Percentiles rank a stretch among this genome's conserved stretches.
Conservation (phyloP, 2,888 invertebrate species). For the Ryuthela nishihirai region DNA sequence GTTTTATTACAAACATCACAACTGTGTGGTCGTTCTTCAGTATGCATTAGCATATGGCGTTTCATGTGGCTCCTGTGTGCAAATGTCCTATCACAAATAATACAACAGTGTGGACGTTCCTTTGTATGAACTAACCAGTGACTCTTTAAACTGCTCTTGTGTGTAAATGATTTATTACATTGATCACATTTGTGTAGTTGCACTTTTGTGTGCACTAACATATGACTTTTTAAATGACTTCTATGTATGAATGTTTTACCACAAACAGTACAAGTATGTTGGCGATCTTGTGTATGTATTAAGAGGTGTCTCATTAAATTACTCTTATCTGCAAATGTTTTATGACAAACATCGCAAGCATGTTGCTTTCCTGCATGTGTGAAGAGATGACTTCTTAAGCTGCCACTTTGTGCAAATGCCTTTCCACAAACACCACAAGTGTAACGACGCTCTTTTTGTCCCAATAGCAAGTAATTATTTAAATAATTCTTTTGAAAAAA, state of each 20-base stretch:
- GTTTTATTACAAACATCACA: slow-evolving; percentile 17
- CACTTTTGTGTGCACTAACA: slow-evolving; percentile 7
- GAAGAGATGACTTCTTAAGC: not conserved
- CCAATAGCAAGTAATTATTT: no score
- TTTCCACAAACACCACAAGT: slow-evolving; percentile 3
- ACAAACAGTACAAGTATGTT: slow-evolving; percentile 14
- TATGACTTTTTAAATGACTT: slow-evolving; percentile 7
- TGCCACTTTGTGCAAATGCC: not conserved
- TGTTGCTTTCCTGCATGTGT: not conserved
- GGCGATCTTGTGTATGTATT: slow-evolving; percentile 9
- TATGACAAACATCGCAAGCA: slow-evolving; percentile 3
- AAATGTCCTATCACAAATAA: slow-evolving; percentile 11
- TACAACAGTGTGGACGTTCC: slow-evolving; percentile 7
- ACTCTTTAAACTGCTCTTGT: not conserved
- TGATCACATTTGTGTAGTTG: slow-evolving; percentile 7
- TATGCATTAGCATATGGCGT: slow-evolving; percentile 6
- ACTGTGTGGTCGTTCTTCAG: not conserved
- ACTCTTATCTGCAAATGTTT: not conserved
- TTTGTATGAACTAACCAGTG: slow-evolving; percentile 4
- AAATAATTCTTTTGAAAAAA: no score
- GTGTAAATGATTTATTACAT: slow-evolving; percentile 6
- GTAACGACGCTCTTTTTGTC: no score
- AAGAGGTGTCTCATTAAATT: slow-evolving; percentile 7
- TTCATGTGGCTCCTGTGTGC: not conserved
- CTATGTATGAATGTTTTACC: slow-evolving; percentile 13